These are phyloP conservation scores for Drosophila robusta DNA, from an alignment of 2,888 invertebrate species.

Conservation along the genomic window DNA sequence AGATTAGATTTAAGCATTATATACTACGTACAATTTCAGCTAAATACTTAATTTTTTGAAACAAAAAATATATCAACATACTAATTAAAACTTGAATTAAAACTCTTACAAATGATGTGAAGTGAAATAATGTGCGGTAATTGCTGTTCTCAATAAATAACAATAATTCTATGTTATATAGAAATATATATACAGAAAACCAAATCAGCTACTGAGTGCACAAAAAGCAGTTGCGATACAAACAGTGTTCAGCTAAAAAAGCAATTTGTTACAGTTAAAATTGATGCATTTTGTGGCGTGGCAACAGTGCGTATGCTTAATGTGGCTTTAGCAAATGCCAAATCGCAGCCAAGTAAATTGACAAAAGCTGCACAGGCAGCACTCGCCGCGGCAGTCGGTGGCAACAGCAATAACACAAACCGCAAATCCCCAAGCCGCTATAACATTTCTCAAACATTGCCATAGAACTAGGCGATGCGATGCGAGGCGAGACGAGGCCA, in stretches of 20 bases:
- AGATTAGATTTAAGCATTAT: no score
- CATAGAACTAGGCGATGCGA: constrained; percentile 24
- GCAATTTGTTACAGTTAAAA: constrained; percentile 21
- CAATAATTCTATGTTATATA: neutral
- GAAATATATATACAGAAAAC: neutral
- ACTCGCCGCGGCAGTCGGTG: constrained; percentile 27
- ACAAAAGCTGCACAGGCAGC: constrained; percentile 58
- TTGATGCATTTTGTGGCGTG: constrained; percentile 20
- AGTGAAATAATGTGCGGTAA: no score
- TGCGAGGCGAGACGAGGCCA: constrained; percentile 39
- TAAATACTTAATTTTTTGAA: no score
- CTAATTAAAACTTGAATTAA: no score
- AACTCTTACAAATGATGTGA: no score
- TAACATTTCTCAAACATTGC: constrained; percentile 77
- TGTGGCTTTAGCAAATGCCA: constrained; percentile 59
- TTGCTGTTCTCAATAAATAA: no score
- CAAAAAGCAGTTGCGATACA: neutral
- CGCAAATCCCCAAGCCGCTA: constrained; percentile 78
- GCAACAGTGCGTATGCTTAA: constrained; percentile 68
- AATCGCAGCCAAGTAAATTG: constrained; percentile 66
- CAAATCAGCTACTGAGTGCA: neutral
- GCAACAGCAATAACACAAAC: constrained; percentile 70
- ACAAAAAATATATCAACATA: no score
- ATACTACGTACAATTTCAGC: no score
- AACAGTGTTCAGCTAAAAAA: constrained; percentile 1